A percentile compares a stretch with the other conserved stretches of the same genome.
phyloP scores from a whole-genome alignment of 2,113 vertebrate genomes.

The Colossoma macropomum region DNA sequence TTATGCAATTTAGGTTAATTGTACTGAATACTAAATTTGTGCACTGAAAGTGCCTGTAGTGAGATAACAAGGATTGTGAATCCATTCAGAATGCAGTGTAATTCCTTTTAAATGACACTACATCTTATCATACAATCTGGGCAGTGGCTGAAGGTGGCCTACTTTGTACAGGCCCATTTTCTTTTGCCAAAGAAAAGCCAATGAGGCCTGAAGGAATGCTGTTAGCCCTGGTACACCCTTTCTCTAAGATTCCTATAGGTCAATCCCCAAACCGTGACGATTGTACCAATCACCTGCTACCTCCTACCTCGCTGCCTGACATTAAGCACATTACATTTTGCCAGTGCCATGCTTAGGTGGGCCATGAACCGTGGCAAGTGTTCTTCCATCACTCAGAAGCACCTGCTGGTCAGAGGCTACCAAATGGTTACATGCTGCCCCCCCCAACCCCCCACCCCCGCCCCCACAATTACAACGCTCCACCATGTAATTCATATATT shows the following conservation, averaged over 20 bases:
- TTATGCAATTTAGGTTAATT: slow-evolving; percentile 10
- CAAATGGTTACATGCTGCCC: neutral
- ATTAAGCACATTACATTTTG: slow-evolving; percentile 74
- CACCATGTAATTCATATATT: neutral
- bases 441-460: neutral
- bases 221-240: neutral
- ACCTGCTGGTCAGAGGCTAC: neutral
- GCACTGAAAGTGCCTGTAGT: neutral
- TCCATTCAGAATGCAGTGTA: neutral
- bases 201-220: neutral
- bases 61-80: neutral
- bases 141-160: too few species aligned
- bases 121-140: neutral
- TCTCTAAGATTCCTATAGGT: neutral
- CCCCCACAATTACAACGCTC: neutral
- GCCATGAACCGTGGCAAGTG: slow-evolving; percentile 69
- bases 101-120: neutral
- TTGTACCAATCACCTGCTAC: neutral
- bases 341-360: slow-evolving; percentile 60
- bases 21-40: neutral
- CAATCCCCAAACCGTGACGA: neutral
- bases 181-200: neutral
- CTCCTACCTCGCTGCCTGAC: slow-evolving; percentile 54
- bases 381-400: slow-evolving; percentile 68
- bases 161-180: neutral